Evolutionary conservation across 1,140 invertebrate species (phyloP), one percentile per base, ranked within the genome.

Genomic region (Whitmania pigra): DNA sequence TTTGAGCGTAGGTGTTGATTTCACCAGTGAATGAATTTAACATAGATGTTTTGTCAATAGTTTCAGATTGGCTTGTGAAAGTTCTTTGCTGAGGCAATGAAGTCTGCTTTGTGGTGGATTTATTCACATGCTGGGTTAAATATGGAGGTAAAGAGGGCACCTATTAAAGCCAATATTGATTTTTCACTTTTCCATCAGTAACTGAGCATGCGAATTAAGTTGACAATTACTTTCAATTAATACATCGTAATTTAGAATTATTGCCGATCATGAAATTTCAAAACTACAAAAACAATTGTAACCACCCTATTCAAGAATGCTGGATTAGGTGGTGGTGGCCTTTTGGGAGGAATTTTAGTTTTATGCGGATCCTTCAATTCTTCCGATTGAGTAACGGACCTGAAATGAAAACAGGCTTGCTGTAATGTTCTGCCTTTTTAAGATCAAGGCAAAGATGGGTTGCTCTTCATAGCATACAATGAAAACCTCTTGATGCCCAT

Each of bases 1-100:
- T 71, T 57, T 75, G 73, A 15, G 74, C 74, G 57, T 71, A 73
- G 18, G 70, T 72, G 60, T 75, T 80, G 13, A 82, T 71, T 43
- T 81, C 81, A 71, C 77, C 79, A 72, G 79, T 80, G 20, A 82
- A 78, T 15, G 78, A 78, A 22, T 79, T 80, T 53, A 81, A 80
- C 60, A 81, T 75, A 27, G 79, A 80, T 31, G 25, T 29, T 53
- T 60, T 63, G 55, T 63, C 71, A 60, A 27, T 29, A 15, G 54
- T 55, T 25, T 29, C 27, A 53, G 54, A 63, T 31, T 63, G 57
- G 22, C 29, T 22, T 18, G 57, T 18, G 7, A n/a, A 63, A 63
- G 57, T 2, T 31, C 57, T 22, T 31, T 63, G 57, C 18, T 63
- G 57, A 25, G 57, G 57, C 29, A 63, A 18, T 31, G 57, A 63